A percentile compares a stretch with the other conserved stretches of the same genome.
Evolutionary conservation across 2,113 vertebrate species (phyloP).

Genomic region (Trogon melanurus): DNA sequence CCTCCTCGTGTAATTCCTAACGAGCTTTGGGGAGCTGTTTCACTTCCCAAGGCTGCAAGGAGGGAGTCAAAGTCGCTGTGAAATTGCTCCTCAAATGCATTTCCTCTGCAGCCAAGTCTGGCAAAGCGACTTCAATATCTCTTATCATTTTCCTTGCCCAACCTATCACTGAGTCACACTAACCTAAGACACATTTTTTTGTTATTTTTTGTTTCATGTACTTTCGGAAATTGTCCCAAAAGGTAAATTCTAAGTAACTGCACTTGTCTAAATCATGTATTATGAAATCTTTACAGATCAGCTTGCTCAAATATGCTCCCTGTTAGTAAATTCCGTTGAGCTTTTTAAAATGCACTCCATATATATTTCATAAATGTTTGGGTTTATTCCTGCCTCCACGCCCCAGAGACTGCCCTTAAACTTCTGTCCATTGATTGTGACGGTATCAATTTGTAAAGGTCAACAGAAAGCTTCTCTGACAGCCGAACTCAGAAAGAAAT

Average conservation of each 20-base stretch:
- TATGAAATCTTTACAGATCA: neutral
- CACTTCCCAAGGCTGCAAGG: neutral
- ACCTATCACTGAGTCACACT: neutral
- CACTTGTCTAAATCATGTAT: neutral
- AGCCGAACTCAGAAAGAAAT: slow-evolving; percentile 9
- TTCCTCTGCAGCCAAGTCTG: neutral
- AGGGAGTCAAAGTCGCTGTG: neutral
- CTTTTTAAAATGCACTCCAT: neutral
- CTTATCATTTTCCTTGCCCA: neutral
- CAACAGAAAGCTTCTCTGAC: slow-evolving; percentile 33
- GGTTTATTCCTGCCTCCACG: neutral
- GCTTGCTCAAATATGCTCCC: neutral
- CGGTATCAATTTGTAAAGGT: slow-evolving; percentile 46
- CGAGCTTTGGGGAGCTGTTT: neutral
- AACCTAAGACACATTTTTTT: neutral
- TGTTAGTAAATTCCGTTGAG: neutral
- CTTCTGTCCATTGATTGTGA: slow-evolving; percentile 42
- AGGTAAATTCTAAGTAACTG: neutral
- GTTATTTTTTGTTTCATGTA: neutral
- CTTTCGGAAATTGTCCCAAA: neutral
- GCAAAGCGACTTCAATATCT: neutral
- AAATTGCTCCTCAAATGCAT: neutral
- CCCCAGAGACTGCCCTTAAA: slow-evolving; percentile 16
- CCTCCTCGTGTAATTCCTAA: neutral
- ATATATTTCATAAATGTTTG: slow-evolving; percentile 15